Evolutionary conservation across 2,888 invertebrate species (phyloP).

Genomic region (Bursaphelenchus okinawaensis): DNA sequence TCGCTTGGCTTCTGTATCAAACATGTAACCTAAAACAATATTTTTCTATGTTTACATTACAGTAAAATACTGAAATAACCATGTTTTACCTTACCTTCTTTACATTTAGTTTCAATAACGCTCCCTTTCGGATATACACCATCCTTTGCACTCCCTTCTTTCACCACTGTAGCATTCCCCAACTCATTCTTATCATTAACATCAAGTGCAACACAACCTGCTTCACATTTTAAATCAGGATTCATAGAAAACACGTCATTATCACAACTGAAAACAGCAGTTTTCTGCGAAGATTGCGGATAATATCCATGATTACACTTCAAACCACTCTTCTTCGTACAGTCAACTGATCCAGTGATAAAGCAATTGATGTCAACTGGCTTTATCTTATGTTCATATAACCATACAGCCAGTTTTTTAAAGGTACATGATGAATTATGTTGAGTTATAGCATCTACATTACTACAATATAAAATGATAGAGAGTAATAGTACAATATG

Average conservation of each 20-base stretch:
- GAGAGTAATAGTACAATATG: too few relatives aligned
- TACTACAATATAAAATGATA: too few relatives aligned
- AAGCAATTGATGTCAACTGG: neutral
- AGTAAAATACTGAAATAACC: too few relatives aligned
- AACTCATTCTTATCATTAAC: neutral
- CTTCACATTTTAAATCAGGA: constrained; percentile 4
- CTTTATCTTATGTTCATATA: neutral
- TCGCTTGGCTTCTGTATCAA: constrained; percentile 6
- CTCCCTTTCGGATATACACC: neutral
- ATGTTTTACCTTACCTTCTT: neutral
- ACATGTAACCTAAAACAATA: neutral
- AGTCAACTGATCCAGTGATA: neutral
- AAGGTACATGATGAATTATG: too few relatives aligned
- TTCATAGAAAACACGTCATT: neutral
- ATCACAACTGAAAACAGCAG: neutral
- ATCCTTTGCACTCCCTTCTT: neutral
- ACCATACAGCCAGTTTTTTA: neutral
- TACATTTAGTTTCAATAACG: constrained; percentile 2
- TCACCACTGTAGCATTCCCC: constrained; percentile 4
- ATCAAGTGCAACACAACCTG: neutral
- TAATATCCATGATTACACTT: neutral
- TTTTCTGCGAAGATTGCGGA: neutral
- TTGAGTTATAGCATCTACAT: too few relatives aligned
- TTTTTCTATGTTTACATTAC: neutral
- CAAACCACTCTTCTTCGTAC: neutral